Percentiles rank a stretch among this genome's conserved stretches.
Conservation (phyloP, 1,140 invertebrate species). For the Pectinophora gossypiella region DNA sequence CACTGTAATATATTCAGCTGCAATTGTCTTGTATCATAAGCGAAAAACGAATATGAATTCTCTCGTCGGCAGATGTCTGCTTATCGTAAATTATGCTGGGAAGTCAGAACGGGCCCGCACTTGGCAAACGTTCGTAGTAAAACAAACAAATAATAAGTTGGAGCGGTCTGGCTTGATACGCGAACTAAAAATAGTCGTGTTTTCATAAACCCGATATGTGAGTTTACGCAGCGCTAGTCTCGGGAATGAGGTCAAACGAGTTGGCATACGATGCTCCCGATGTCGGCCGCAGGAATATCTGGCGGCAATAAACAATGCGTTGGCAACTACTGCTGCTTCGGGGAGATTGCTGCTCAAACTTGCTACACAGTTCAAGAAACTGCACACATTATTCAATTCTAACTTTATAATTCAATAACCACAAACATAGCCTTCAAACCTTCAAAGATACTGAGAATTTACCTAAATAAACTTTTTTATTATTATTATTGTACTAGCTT, state of each 20-base stretch:
- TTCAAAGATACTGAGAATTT: too few relatives aligned
- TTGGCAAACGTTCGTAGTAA: slow-evolving; percentile 58
- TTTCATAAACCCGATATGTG: slow-evolving; percentile 69
- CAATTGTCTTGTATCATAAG: slow-evolving; percentile 8
- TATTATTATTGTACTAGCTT: too few relatives aligned
- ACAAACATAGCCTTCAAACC: too few relatives aligned
- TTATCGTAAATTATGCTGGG: slow-evolving; percentile 50
- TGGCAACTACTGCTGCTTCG: slow-evolving; percentile 6
- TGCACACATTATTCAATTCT: too few relatives aligned
- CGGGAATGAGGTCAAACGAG: slow-evolving; percentile 67
- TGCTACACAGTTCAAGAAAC: neutral
- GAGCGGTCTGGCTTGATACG: slow-evolving; percentile 52
- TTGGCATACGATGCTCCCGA: slow-evolving; percentile 55
- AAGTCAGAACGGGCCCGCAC: slow-evolving; percentile 48
- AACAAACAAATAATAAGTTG: slow-evolving; percentile 63
- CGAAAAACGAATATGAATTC: slow-evolving; percentile 17
- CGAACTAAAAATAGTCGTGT: slow-evolving; percentile 65
- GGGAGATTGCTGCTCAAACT: neutral
- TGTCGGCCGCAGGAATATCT: slow-evolving; percentile 37
- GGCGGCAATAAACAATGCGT: slow-evolving; percentile 37
- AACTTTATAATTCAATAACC: too few relatives aligned
- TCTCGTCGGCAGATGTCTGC: slow-evolving; percentile 20
- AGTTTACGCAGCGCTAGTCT: slow-evolving; percentile 65
- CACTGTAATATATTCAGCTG: slow-evolving; percentile 17
- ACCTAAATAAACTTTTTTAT: too few relatives aligned